Evolutionary conservation across 2,888 invertebrate species (phyloP), one percentile per base, ranked within the genome.

Genomic region (Amphipoea oculea): DNA sequence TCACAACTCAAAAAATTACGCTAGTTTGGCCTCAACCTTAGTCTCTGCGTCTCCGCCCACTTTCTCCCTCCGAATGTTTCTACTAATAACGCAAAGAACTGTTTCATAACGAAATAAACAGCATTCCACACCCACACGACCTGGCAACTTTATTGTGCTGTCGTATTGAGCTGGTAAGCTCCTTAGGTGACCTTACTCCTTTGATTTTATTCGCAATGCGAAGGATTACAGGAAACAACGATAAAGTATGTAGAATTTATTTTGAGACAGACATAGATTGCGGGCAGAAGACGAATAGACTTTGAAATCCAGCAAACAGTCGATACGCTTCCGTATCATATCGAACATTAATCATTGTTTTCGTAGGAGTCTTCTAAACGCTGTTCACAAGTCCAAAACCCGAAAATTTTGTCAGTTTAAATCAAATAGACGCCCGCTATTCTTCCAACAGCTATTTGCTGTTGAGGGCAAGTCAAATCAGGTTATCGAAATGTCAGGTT

Each of bases 61-160:
- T 0, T 29, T 62, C 4, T 23, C 0, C 0, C 12, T 36, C 23
- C 54, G 42, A 75, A 66, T 82, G 57, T 82, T 86, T 86, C 57
- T 57, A 9, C 17, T 78, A 75, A 84, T 66, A 85, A 66, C 77
- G 36, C 20, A 71, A 68, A 60, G 45, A 62, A 85, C 57, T 75
- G 69, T 85, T 81, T 82, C 76, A 85, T 79, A 85, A 76, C 69
- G 62, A 78, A 76, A 79, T 86, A 86, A 79, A 79, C 48, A 70
- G 63, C 67, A 65, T 78, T 86, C 29, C 14, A 45, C 36, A 48
- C 68, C 29, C 14, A 45, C 36, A 48, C 68, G 68, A 77, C 45
- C 63, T 73, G 36, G 29, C 68, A 72, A 60, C 42, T 65, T 73
- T 74, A 72, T 82, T 7, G 60, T 48, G 12, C n/a, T 67, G 40